phyloP scores from a whole-genome alignment of 2,113 vertebrate species.

The Sigmodon hispidus region DNA sequence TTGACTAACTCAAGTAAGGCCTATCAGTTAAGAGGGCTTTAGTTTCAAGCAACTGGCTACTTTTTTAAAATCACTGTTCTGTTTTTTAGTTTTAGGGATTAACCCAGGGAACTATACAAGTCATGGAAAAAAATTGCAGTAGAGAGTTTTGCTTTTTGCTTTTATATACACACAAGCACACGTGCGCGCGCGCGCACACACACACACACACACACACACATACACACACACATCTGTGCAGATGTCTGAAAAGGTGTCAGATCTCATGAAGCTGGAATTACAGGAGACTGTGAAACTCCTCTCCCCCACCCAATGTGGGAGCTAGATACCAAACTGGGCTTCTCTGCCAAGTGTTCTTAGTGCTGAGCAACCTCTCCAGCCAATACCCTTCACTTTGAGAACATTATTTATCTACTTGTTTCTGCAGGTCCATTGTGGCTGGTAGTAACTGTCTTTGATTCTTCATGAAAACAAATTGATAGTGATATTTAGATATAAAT shows the following conservation, averaged over 20 bases:
- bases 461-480: neutral
- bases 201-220: too few species aligned
- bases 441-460: neutral
- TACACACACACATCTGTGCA: neutral
- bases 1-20: constrained; percentile 49
- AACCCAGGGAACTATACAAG: neutral
- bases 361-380: neutral
- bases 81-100: neutral
- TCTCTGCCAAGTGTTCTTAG: neutral
- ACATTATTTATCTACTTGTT: neutral
- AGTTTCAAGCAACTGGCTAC: neutral
- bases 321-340: neutral
- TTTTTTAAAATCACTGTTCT: neutral
- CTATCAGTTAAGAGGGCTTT: constrained; percentile 16
- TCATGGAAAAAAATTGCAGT: neutral
- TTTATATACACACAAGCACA: neutral
- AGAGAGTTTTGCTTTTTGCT: neutral
- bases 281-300: neutral
- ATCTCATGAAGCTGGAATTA: neutral
- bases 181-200: too few species aligned
- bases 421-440: neutral
- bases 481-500: neutral
- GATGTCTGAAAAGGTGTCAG: neutral
- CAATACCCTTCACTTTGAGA: neutral
- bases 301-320: neutral